phyloP scores from a whole-genome alignment of 1,140 invertebrate genomes.

The Paraescarpia echinospica region DNA sequence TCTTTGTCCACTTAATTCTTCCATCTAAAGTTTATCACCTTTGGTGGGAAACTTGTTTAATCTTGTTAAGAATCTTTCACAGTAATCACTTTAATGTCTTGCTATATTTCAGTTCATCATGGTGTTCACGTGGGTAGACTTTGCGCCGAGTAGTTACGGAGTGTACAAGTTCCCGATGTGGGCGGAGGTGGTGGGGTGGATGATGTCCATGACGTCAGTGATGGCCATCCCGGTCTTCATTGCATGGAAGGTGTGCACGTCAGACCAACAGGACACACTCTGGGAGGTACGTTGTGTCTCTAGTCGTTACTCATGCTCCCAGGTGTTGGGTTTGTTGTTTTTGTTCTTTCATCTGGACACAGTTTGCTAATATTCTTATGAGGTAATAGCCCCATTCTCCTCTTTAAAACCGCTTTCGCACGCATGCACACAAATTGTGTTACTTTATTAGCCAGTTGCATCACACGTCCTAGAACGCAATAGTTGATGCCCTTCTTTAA shows the following conservation, averaged over 20 bases:
- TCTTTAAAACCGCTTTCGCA: too few relatives aligned
- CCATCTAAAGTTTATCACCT: too few relatives aligned
- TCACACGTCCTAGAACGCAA: not conserved
- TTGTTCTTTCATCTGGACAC: too few relatives aligned
- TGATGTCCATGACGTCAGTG: conserved; percentile 40
- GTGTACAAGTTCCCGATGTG: conserved; percentile 37
- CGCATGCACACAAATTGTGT: too few relatives aligned
- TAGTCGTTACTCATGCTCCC: too few relatives aligned
- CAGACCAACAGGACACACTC: not conserved
- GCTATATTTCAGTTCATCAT: conserved; percentile 30
- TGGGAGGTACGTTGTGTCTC: not conserved
- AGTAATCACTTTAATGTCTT: not conserved
- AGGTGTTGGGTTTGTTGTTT: too few relatives aligned
- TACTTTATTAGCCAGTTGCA: too few relatives aligned
- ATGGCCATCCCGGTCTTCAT: conserved; percentile 39
- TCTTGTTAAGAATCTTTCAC: not conserved
- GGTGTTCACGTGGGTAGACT: conserved; percentile 29
- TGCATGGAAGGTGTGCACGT: not conserved
- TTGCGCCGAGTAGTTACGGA: conserved; percentile 23
- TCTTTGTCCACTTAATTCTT: too few relatives aligned
- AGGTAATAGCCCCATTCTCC: too few relatives aligned
- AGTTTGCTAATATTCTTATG: too few relatives aligned
- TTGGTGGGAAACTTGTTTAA: too few relatives aligned
- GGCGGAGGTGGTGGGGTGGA: conserved; percentile 37
- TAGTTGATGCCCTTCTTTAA: not conserved